Evolutionary conservation across 2,888 invertebrate species (phyloP).

Genomic region (Imbricaverruca yamaguchii): DNA sequence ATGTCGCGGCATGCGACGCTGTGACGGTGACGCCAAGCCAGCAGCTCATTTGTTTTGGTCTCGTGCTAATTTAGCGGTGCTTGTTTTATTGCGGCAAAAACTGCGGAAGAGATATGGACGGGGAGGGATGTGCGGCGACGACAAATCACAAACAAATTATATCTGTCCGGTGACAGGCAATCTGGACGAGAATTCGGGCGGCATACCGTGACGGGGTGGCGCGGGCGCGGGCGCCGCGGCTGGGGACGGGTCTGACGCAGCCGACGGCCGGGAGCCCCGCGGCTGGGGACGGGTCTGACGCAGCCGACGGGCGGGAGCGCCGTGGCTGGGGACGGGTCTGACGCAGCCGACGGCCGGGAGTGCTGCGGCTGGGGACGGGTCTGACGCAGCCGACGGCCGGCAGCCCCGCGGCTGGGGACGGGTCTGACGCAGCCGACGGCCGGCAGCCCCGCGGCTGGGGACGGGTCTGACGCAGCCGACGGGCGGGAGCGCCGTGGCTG

Average conservation of each 20-base stretch:
- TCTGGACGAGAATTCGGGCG: constrained; percentile 6
- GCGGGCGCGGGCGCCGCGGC: not conserved
- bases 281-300: no score
- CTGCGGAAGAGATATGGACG: not conserved
- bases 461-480: not conserved
- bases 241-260: not conserved
- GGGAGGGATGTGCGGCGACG: not conserved
- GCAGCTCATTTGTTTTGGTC: constrained; percentile 2
- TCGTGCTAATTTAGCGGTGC: not conserved
- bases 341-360: not conserved
- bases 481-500: not conserved
- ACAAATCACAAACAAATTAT: constrained; percentile 21
- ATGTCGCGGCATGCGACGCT: not conserved
- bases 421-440: not conserved
- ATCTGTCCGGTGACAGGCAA: constrained; percentile 14
- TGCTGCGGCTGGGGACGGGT: no score
- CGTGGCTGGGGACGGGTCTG: not conserved
- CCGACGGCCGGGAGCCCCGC: not conserved
- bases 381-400: no score
- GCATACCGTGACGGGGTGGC: not conserved
- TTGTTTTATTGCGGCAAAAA: constrained; percentile 10
- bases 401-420: not conserved
- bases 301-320: not conserved
- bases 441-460: not conserved
- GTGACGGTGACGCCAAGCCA: not conserved